Percentiles rank a stretch among this genome's conserved stretches.
Evolutionary conservation across 2,888 invertebrate species (phyloP).

Genomic region (Aphodius granarius): DNA sequence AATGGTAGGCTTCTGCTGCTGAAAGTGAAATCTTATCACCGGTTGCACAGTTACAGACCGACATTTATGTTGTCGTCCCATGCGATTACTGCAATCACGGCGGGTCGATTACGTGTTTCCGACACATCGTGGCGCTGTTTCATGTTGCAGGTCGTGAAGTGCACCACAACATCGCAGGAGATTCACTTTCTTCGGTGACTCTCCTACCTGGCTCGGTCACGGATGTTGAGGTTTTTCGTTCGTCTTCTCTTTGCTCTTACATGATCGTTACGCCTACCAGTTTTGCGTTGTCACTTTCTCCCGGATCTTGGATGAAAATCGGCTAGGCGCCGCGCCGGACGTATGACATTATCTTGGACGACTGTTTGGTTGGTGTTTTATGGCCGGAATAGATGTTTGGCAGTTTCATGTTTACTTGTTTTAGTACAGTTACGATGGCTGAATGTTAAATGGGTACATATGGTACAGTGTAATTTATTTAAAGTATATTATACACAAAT

Average conservation of each 20-base stretch:
- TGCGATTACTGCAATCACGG: not conserved
- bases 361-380: conserved; percentile 10
- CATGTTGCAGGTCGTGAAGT: not conserved
- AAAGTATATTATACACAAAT: no score
- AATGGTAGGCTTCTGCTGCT: not conserved
- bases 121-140: not conserved
- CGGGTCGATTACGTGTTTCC: not conserved
- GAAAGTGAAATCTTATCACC: not conserved
- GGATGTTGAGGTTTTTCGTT: not conserved
- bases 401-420: conserved; percentile 10
- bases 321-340: conserved; percentile 8
- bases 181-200: conserved; percentile 21
- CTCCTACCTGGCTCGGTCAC: conserved; percentile 2
- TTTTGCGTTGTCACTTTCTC: conserved; percentile 21
- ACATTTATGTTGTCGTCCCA: not conserved
- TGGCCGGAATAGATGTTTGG: not conserved
- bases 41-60: not conserved
- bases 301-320: conserved; percentile 16
- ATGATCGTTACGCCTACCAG: conserved; percentile 19
- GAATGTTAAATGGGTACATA: no score
- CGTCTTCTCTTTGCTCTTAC: conserved; percentile 12
- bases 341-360: not conserved
- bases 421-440: not conserved
- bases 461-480: no score
- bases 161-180: not conserved